A percentile compares a stretch with the other conserved stretches of the same genome.
Evolutionary conservation across 2,113 vertebrate genomes (phyloP).

Genomic region (Heterochromis multidens): DNA sequence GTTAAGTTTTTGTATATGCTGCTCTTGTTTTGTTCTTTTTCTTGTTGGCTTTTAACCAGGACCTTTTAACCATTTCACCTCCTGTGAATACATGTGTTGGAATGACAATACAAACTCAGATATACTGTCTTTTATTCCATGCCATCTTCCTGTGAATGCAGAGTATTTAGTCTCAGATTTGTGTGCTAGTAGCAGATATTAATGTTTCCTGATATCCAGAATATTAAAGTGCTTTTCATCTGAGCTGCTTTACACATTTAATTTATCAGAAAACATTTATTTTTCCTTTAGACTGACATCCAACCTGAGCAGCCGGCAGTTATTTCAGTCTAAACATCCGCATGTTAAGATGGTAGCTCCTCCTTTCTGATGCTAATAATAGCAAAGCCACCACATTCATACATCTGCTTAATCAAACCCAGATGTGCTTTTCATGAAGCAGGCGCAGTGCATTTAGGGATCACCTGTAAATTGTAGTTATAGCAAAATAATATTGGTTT

Average conservation of each 20-base stretch:
- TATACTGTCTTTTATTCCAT: rapidly evolving
- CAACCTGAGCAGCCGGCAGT: no score
- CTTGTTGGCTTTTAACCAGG: no score
- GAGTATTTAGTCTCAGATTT: rapidly evolving
- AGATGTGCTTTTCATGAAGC: no score
- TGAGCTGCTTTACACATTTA: no score
- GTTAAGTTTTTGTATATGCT: not conserved
- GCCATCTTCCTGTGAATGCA: not conserved
- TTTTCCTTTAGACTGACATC: not conserved
- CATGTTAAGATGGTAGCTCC: not conserved
- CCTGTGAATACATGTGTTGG: not conserved
- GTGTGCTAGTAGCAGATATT: no score
- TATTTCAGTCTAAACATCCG: not conserved
- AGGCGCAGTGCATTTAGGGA: not conserved
- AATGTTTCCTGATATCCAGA: no score
- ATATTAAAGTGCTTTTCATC: no score
- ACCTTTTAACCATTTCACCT: not conserved
- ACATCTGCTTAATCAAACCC: not conserved
- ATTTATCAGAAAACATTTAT: not conserved
- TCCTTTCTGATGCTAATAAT: not conserved
- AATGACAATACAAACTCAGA: rapidly evolving
- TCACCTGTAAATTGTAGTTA: not conserved
- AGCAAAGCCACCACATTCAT: not conserved
- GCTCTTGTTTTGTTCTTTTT: not conserved
- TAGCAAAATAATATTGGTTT: not conserved